Base-by-base conservation (phyloP, 2,113 vertebrate genomes). In the Dicerorhinus sumatrensis region DNA sequence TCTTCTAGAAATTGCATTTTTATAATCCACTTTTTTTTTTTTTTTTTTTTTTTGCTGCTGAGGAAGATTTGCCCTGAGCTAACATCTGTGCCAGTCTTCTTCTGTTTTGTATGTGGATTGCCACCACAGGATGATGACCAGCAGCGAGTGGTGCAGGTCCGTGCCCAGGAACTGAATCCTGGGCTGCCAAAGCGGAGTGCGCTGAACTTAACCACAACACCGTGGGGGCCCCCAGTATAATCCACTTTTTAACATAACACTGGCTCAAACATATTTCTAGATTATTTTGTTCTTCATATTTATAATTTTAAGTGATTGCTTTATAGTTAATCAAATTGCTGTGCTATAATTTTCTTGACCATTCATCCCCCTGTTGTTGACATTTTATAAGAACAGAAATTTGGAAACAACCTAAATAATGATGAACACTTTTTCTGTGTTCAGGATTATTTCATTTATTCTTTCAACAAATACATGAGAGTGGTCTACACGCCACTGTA, bases 1-100 rank as follows among this genome's bases (percentile, higher is more conserved):
- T n/a, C n/a, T 89, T 63, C 83, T 75, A 89, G 80, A 58, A 86
- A 46, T 90, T 89, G 29, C 25, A 20, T 92, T 89, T 95, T 94
- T 84, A n/a, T 51, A 84, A 56, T 79, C 18, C 0, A 76, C 33
- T 81, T 95, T 91, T 81, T 77, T 51, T 51, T 51, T 51, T 51
- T 51, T 51, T 51, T 51, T 48, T 48, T 51, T 51, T 51, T 51
- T 51, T 51, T 51, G 42, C 42, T 51, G 48, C 48, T 51, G 48
- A 51, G 48, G 11, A 51, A 51, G 48, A 51, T 51, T 51, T 13
- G 12, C 48, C 48, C 48, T 51, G 48, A 51, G 48, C 48, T 51
- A 51, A 51, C 48, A 12, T 51, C 48, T 51, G 48, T 51, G 48
- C 48, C 48, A 51, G 4, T 51, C 48, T 51, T 51, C 48, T 13